A percentile compares a stretch with the other conserved stretches of the same genome.
Evolutionary conservation across 2,113 vertebrate species (phyloP).

Genomic region (Cisticola juncidis): DNA sequence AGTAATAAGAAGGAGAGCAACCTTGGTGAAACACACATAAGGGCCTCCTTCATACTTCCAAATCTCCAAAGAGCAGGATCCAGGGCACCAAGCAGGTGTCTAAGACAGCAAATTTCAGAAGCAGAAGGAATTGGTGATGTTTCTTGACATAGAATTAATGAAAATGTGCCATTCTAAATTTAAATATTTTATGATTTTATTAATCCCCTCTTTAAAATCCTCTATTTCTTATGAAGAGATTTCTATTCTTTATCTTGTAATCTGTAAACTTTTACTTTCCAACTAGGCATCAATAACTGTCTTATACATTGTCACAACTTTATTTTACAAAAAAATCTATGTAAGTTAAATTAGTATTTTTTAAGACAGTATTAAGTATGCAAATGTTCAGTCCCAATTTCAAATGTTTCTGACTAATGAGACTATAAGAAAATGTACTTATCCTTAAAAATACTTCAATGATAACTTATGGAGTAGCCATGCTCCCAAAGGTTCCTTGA

Average conservation of each 20-base stretch:
- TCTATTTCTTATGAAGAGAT: background rate
- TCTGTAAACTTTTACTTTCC: background rate
- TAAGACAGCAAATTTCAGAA: background rate
- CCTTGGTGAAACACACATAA: background rate
- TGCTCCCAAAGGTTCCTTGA: background rate
- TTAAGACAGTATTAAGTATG: background rate
- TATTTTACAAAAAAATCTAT: background rate
- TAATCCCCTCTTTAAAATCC: background rate
- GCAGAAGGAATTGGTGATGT: background rate
- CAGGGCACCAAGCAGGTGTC: background rate
- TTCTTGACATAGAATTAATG: background rate
- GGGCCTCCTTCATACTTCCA: background rate
- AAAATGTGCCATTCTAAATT: background rate
- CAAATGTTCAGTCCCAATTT: conserved; percentile 14
- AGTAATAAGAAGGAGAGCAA: background rate
- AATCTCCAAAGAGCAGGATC: background rate
- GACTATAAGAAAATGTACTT: conserved; percentile 2
- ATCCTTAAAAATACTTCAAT: background rate
- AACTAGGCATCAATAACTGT: background rate
- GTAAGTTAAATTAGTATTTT: conserved; percentile 10
- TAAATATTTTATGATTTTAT: background rate
- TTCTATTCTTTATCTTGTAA: background rate
- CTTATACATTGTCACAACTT: background rate
- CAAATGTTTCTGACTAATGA: background rate
- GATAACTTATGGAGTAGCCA: background rate